Evolutionary conservation across 2,797 vertebrate genomes (phyloP), one percentile per base, ranked within the genome.

Genomic region (Anabas testudineus): DNA sequence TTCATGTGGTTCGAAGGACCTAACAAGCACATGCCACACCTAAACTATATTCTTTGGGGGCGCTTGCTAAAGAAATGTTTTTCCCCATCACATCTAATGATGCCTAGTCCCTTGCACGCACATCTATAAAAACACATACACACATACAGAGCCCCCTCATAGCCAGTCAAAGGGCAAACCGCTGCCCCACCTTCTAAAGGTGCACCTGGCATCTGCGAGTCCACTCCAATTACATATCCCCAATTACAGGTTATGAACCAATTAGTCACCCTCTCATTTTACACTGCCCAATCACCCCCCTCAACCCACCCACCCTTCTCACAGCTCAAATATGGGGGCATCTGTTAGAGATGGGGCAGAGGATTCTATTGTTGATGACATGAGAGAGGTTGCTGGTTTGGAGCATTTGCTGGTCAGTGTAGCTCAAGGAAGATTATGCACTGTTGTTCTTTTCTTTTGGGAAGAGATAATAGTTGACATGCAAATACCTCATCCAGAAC

Each of bases 181-280:
- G 43, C 81, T 79, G 78, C 83, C 82, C 84, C 78, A 84, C 82
- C 87, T 90, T 84, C 68, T 76, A 68, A 87, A 90, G 84, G 88
- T 91, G 92, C 92, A 92, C 92, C 93, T 95, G 91, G 92, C 92
- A 94, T 81, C 88, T 89, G 76, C 46, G 76, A 91, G 92, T 93
- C 90, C 90, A 88, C 86, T 88, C 58, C 78, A 89, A 93, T 95
- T 93, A 93, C 93, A 91, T 89, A 75, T 89, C 85, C 82, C 89
- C 93, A 90, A 87, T 95, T 94, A 91, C 89, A 90, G 85, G 91
- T 88, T 80, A 59, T 86, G 93, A 75, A 84, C 94, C 95, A 95
- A 96, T 97, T 95, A 93, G 92, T 67, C 67, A 62, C 78, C 89
- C 91, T 94, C 93, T 95, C 91, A 18, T 93, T 94, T 96, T 95